Evolutionary conservation across 2,113 vertebrate species (phyloP).

Genomic region (Catagonus wagneri): DNA sequence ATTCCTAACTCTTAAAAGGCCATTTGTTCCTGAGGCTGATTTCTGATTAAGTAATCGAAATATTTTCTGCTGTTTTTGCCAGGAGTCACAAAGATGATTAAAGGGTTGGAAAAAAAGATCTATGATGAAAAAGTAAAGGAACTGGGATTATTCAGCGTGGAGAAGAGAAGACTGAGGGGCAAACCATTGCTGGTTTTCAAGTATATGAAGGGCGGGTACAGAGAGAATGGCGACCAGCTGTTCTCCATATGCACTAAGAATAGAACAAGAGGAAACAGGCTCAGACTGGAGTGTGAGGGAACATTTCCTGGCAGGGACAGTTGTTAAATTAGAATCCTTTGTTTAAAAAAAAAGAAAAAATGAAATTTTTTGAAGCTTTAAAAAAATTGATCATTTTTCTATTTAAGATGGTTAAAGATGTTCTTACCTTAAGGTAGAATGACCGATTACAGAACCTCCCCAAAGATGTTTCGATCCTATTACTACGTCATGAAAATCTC

Average conservation of each 20-base stretch:
- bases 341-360: not conserved
- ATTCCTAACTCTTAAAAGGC: not conserved
- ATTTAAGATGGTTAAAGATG: conserved; percentile 15
- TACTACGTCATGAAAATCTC: not conserved
- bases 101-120: conserved; percentile 69
- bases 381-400: not conserved
- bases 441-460: not conserved
- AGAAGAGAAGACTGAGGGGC: conserved; percentile 65
- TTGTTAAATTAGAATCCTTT: conserved; percentile 48
- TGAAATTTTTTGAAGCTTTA: not conserved
- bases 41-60: conserved; percentile 63
- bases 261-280: conserved; percentile 50
- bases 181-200: conserved; percentile 48
- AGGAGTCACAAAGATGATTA: conserved; percentile 77
- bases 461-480: not conserved
- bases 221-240: conserved; percentile 12
- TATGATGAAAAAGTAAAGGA: conserved; percentile 64
- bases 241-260: conserved; percentile 6
- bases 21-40: conserved; percentile 25
- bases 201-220: conserved; percentile 6
- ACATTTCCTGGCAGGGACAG: conserved; percentile 1
- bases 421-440: not conserved
- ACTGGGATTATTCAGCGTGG: conserved; percentile 50
- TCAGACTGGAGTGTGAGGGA: not conserved
- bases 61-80: conserved; percentile 75